Base-by-base conservation (phyloP, 2,113 vertebrate genomes). In the Potamarius usumacintae region DNA sequence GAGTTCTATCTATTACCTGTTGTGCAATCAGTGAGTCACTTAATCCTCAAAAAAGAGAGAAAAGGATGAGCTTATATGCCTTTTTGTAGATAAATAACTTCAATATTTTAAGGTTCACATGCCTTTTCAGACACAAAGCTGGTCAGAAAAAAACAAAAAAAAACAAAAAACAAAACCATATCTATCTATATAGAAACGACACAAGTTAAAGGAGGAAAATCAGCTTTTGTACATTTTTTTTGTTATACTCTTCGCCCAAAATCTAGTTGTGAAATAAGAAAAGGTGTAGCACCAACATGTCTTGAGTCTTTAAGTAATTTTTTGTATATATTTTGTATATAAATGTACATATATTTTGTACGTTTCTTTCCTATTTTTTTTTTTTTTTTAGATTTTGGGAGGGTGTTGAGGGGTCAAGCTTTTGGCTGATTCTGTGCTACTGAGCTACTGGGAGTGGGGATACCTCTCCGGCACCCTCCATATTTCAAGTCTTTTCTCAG, bases 401-500 rank as follows among this genome's bases (percentile, higher is more conserved):
- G 57, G 69, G 27, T 50, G 60, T 67, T 48, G 42, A 78, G 52
- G 82, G 69, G 7, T 57, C 87, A 89, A 88, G 89, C 82, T 84
- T 90, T 88, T 89, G 90, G 90, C 92, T 79, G 85, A 93, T 88
- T 89, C 88, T 88, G 92, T 91, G 93, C 94, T 93, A 94, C 92
- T 91, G 52, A 94, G 93, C 93, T 93, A 93, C 93, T 89, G 91
- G 93, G 92, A 82, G 57, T 82, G 89, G 82, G 91, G 92, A 89
- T 89, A 90, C 93, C 89, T 91, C 87, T 88, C 87, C 89, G 89
- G 91, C 89, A 77, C 88, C 92, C 91, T 94, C 92, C 91, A 89
- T 89, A 89, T 91, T 95, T 95, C 94, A 95, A 95, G 94, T 95
- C 92, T 94, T 94, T 94, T 93, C 92, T 94, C 94, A 94, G 94